Evolutionary conservation across 92 coral and sea anemone genomes (phyloP).

Genomic region (Zoanthus solanderi): DNA sequence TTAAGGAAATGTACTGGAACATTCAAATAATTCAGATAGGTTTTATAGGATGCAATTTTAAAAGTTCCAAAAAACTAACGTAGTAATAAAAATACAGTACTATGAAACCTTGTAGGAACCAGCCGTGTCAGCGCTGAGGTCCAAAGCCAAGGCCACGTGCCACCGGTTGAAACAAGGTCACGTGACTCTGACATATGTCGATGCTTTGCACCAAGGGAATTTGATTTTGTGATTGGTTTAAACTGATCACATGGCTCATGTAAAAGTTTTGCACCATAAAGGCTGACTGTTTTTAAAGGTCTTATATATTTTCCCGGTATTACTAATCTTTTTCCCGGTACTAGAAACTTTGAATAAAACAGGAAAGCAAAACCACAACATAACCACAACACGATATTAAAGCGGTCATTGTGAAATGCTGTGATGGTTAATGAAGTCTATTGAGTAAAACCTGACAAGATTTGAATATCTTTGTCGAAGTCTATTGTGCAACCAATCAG

Average conservation of each 20-base stretch:
- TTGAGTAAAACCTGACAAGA: slow-evolving; percentile 5
- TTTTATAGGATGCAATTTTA: slow-evolving; percentile 7
- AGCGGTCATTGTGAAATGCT: slow-evolving; percentile 4
- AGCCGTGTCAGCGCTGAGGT: slow-evolving; percentile 66
- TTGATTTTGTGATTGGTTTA: slow-evolving; percentile 12
- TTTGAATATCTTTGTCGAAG: slow-evolving; percentile 23
- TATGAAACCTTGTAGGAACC: slow-evolving; percentile 44
- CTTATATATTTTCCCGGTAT: background rate
- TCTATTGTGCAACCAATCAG: slow-evolving; percentile 8
- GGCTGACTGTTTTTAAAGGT: background rate
- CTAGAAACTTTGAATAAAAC: background rate
- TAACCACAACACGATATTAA: slow-evolving; percentile 1
- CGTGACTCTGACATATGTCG: slow-evolving; percentile 95
- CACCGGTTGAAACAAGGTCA: slow-evolving; percentile 91
- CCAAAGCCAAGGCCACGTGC: slow-evolving; percentile 98
- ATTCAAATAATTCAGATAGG: background rate
- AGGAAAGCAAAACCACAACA: slow-evolving; percentile 1
- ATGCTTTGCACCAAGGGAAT: slow-evolving; percentile 24
- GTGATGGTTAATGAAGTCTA: slow-evolving; percentile 18
- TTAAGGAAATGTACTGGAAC: slow-evolving; percentile 28
- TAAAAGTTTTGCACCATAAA: background rate
- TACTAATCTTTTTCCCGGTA: background rate
- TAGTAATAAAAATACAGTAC: slow-evolving; percentile 47
- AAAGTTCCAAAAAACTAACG: slow-evolving; percentile 27
- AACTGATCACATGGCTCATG: slow-evolving; percentile 18